These are phyloP conservation scores for Hylia prasina DNA, from an alignment of 2,113 vertebrate species.

Conservation along the genomic window DNA sequence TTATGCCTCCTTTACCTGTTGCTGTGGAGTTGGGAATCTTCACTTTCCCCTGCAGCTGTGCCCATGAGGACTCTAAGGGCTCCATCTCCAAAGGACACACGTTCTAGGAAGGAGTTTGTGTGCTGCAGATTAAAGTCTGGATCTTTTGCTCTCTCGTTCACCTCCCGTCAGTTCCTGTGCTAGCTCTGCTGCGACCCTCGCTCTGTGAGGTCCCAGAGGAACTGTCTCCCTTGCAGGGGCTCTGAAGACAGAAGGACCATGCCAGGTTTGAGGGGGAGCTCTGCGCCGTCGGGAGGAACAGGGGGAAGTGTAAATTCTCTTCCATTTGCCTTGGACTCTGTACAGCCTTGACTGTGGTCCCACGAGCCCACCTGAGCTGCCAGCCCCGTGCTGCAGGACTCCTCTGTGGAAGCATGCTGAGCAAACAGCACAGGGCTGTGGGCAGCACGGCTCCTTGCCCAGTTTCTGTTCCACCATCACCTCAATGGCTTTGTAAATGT, in stretches of 20 bases:
- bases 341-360: constrained; percentile 44
- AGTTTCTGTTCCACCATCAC: not conserved
- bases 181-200: fast-evolving
- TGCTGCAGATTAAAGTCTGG: not conserved
- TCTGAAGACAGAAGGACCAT: not conserved
- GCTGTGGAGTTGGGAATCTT: not conserved
- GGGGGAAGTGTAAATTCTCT: constrained; percentile 42
- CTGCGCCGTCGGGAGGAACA: not conserved
- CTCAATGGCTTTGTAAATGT: constrained; percentile 46
- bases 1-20: not conserved
- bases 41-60: not conserved
- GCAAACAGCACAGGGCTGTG: not conserved
- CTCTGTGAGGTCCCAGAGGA: not conserved
- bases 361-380: not conserved
- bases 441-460: not conserved
- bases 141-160: not conserved
- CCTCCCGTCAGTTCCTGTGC: fast-evolving
- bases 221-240: constrained; percentile 45
- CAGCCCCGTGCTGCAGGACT: constrained; percentile 24
- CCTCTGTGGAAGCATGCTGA: constrained; percentile 20
- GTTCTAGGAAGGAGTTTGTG: not conserved
- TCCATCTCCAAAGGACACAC: not conserved
- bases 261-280: constrained; percentile 46
- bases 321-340: constrained; percentile 43
- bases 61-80: not conserved